These are phyloP conservation scores for Micrasema longulum DNA, from an alignment of 1,140 invertebrate genomes.

Conservation along the genomic window DNA sequence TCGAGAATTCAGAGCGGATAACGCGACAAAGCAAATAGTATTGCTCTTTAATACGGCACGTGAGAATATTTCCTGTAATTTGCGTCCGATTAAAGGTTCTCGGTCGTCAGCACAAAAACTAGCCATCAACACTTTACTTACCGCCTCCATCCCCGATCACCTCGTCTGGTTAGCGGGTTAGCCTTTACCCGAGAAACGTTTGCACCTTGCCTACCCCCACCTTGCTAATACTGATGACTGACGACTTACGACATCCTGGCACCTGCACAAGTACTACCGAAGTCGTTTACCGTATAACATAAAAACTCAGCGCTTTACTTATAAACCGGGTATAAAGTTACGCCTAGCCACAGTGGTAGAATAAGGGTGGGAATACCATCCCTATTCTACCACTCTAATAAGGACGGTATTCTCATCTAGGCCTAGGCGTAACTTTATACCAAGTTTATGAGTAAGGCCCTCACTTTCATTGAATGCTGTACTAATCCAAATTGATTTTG, in stretches of 20 bases:
- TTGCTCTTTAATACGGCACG: not conserved
- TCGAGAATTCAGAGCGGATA: not conserved
- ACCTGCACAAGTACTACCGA: slow-evolving; percentile 11
- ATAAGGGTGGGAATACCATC: too few relatives aligned
- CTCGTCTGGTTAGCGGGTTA: slow-evolving; percentile 3
- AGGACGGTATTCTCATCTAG: too few relatives aligned
- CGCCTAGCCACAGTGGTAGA: too few relatives aligned
- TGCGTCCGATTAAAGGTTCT: not conserved
- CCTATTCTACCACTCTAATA: too few relatives aligned
- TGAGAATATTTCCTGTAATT: slow-evolving; percentile 1
- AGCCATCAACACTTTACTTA: too few relatives aligned
- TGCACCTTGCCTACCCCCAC: slow-evolving; percentile 13
- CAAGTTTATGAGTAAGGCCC: too few relatives aligned
- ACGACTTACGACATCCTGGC: slow-evolving; percentile 17
- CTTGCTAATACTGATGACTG: not conserved
- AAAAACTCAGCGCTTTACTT: too few relatives aligned
- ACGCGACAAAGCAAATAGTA: not conserved
- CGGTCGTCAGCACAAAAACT: not conserved
- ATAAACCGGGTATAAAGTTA: too few relatives aligned
- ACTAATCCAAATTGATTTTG: not conserved
- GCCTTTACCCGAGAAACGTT: slow-evolving; percentile 2
- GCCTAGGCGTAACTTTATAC: too few relatives aligned
- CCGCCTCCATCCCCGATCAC: not conserved
- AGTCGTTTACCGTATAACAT: not conserved
- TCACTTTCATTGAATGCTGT: not conserved